A percentile compares a stretch with the other conserved stretches of the same genome.
Conservation (phyloP, 2,113 vertebrate species). For the Nanorana parkeri region DNA sequence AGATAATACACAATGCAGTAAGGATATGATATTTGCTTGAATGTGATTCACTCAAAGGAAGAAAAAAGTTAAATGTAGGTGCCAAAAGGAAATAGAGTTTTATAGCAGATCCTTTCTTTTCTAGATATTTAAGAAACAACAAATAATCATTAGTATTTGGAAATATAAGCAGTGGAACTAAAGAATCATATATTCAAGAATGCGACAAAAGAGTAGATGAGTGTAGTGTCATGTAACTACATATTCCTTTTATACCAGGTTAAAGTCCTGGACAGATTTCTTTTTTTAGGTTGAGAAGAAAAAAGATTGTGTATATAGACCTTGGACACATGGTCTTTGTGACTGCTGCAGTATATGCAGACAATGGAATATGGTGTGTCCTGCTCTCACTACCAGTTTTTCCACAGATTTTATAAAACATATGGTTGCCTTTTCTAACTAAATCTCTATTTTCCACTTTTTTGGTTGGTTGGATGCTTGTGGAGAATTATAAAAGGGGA, state of each 20-base stretch:
- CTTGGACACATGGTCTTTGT: no score
- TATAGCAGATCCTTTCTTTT: not conserved
- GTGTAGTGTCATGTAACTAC: no score
- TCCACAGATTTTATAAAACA: no score
- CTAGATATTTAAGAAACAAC: not conserved
- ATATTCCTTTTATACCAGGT: no score
- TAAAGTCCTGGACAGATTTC: no score
- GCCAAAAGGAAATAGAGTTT: conserved; percentile 1
- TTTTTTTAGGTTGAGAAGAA: no score
- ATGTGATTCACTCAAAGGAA: not conserved
- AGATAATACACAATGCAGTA: conserved; percentile 3
- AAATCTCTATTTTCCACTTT: no score
- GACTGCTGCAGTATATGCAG: not conserved
- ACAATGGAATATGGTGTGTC: not conserved
- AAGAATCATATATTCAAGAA: not conserved
- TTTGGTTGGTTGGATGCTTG: no score
- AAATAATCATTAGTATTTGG: not conserved
- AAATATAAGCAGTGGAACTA: conserved; percentile 6
- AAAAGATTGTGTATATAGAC: no score
- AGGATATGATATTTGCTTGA: conserved; percentile 1
- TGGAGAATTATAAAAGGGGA: no score
- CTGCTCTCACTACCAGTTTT: not conserved
- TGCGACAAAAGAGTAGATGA: no score
- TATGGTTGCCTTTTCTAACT: not conserved
- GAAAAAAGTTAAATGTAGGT: conserved; percentile 9